phyloP scores from a whole-genome alignment of 2,888 invertebrate genomes.

The Lordiphosa fenestrarum region DNA sequence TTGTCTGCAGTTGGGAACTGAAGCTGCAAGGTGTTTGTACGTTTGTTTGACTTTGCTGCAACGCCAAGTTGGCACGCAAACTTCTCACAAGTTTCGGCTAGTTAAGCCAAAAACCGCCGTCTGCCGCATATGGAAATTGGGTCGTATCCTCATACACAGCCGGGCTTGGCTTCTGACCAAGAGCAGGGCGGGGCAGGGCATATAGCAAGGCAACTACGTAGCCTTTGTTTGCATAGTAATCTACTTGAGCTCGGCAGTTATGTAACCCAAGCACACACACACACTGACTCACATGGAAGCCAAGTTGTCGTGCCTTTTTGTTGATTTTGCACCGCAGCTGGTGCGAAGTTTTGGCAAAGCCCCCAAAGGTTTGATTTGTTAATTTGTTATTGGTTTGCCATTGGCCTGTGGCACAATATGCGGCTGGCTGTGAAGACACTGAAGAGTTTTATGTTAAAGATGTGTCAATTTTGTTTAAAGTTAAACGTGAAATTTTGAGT shows the following conservation, averaged over 20 bases:
- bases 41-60: conserved; percentile 66
- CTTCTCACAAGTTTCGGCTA: conserved; percentile 61
- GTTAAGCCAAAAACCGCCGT: conserved; percentile 62
- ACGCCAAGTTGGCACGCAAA: conserved; percentile 68
- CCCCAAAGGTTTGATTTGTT: conserved; percentile 61
- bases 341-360: conserved; percentile 59
- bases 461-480: too few relatives aligned
- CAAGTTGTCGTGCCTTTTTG: conserved; percentile 33
- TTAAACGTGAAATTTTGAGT: too few relatives aligned
- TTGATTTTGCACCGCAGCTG: conserved; percentile 61
- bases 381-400: conserved; percentile 59
- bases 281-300: conserved; percentile 7
- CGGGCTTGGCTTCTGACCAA: conserved; percentile 31
- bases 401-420: conserved; percentile 9
- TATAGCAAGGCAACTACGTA: conserved; percentile 50
- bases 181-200: conserved; percentile 15
- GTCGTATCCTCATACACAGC: conserved; percentile 29
- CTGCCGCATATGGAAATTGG: conserved; percentile 67
- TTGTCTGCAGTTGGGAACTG: conserved; percentile 36
- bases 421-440: too few relatives aligned
- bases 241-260: conserved; percentile 44
- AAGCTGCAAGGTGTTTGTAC: conserved; percentile 17
- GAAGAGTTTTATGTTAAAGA: too few relatives aligned
- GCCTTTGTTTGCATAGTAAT: conserved; percentile 62
- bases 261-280: conserved; percentile 19